Conservation (phyloP, 1,140 invertebrate genomes). For the Zaprionus gabonicus region DNA sequence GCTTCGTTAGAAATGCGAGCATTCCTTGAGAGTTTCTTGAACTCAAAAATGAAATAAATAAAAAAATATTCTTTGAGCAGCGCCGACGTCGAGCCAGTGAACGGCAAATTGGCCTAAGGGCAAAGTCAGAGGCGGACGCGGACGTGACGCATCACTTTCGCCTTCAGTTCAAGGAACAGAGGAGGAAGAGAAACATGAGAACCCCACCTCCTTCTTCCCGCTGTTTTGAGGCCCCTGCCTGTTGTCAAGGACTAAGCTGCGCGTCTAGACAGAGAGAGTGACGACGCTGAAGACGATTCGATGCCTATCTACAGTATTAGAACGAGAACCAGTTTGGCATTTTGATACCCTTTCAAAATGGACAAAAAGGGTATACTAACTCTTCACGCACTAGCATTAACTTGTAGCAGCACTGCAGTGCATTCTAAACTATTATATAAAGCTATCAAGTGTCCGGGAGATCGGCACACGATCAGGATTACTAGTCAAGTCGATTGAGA, state of each 20-base stretch:
- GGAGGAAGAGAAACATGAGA: slow-evolving; percentile 26
- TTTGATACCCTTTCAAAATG: neutral
- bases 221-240: slow-evolving; percentile 6
- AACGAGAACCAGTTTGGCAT: slow-evolving; percentile 67
- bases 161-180: slow-evolving; percentile 72
- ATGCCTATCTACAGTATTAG: slow-evolving; percentile 42
- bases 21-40: slow-evolving; percentile 71
- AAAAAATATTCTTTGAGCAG: slow-evolving; percentile 24
- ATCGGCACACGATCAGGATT: no score
- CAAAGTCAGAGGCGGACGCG: slow-evolving; percentile 55
- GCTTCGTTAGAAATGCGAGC: slow-evolving; percentile 68
- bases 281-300: slow-evolving; percentile 23
- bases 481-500: no score
- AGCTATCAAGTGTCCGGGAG: no score
- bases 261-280: slow-evolving; percentile 70
- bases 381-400: no score
- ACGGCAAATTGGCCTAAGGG: slow-evolving; percentile 56
- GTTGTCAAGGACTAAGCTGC: slow-evolving; percentile 54
- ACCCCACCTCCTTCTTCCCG: neutral
- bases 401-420: no score
- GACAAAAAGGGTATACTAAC: no score
- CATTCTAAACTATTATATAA: no score
- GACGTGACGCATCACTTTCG: slow-evolving; percentile 73
- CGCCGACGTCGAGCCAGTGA: slow-evolving; percentile 41
- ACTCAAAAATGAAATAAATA: slow-evolving; percentile 48